Percentiles rank a stretch among this genome's conserved stretches.
Conservation (phyloP, 2,888 invertebrate genomes). For the Megamerina dolium region DNA sequence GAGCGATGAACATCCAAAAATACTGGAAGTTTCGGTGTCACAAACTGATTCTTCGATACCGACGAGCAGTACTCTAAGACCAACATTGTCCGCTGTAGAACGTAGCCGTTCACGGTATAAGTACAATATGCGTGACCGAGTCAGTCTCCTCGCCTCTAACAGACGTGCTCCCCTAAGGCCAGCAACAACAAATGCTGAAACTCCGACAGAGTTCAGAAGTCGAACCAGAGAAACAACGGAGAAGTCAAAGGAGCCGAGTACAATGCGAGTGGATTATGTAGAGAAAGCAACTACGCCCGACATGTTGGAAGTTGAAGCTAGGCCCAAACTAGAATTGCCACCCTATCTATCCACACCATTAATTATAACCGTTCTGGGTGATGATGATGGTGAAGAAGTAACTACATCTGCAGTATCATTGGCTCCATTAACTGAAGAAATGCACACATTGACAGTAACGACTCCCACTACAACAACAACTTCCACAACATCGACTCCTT, state of each 20-base stretch:
- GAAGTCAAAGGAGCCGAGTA: background rate
- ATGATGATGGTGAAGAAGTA: conserved; percentile 21
- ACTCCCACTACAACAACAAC: conserved; percentile 6
- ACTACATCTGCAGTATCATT: conserved; percentile 4
- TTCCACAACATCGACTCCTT: conserved; percentile 2
- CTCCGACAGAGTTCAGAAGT: background rate
- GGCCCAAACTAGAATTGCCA: background rate
- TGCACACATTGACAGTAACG: conserved; percentile 11
- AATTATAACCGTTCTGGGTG: conserved; percentile 40
- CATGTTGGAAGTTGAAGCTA: background rate
- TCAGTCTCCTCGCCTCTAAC: conserved; percentile 16
- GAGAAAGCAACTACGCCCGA: conserved; percentile 14
- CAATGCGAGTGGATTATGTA: conserved; percentile 11
- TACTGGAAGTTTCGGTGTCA: conserved; percentile 59
- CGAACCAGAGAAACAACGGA: background rate
- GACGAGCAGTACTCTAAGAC: conserved; percentile 7
- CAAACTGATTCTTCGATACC: conserved; percentile 24
- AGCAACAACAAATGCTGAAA: conserved; percentile 15
- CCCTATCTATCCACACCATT: conserved; percentile 38
- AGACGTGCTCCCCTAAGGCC: conserved; percentile 14
- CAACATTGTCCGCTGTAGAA: conserved; percentile 32
- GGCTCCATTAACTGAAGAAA: background rate
- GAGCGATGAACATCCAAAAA: conserved; percentile 53
- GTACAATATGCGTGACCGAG: conserved; percentile 34
- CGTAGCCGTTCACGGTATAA: conserved; percentile 37